Base-by-base conservation (phyloP, 2,888 invertebrate genomes). In the Noctua comes region DNA sequence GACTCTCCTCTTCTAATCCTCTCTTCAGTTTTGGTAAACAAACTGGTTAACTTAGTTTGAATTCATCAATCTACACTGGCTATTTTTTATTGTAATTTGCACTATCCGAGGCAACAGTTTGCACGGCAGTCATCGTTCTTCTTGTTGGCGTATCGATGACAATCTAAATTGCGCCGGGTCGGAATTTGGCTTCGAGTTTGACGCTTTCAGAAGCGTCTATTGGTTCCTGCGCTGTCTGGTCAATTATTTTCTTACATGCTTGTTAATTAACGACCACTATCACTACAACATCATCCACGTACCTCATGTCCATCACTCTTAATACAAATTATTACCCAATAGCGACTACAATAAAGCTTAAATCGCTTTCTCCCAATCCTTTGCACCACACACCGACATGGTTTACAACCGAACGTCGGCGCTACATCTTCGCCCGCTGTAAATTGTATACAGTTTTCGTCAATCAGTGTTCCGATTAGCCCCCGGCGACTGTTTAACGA, bases 361-460 rank as follows among this genome's bases (percentile, higher is more conserved):
- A 65, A 68, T 48, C 86, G 86, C 84, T 62, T 5, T 36, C 6
- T 36, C 11, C 18, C 16, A 16, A n/a, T 64, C 0, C 2, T 57
- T 80, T 84, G 40, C 43, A 79, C 88, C 79, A 73, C 68, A 74
- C 79, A 65, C 66, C 68, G 78, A 87, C 76, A 89, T 88, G 89
- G 85, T 91, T 89, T 91, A 92, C 89, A 86, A 80, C 78, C 78
- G 73, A 77, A 82, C 85, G 89, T 89, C 83, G 85, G 86, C 80
- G 85, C 86, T 89, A 87, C 89, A 85, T 90, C 90, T 91, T 87
- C 80, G 88, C 79, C 64, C 83, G 87, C 89, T 90, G 88, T 90
- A 91, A 92, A 92, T 92, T 92, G 89, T 88, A 90, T 89, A 88
- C 89, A 89, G 91, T 91, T 91, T 90, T 89, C 89, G 91, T 92